These are phyloP conservation scores for Neomonachus schauinslandi DNA, from an alignment of 2,113 vertebrate genomes.

Conservation along the genomic window DNA sequence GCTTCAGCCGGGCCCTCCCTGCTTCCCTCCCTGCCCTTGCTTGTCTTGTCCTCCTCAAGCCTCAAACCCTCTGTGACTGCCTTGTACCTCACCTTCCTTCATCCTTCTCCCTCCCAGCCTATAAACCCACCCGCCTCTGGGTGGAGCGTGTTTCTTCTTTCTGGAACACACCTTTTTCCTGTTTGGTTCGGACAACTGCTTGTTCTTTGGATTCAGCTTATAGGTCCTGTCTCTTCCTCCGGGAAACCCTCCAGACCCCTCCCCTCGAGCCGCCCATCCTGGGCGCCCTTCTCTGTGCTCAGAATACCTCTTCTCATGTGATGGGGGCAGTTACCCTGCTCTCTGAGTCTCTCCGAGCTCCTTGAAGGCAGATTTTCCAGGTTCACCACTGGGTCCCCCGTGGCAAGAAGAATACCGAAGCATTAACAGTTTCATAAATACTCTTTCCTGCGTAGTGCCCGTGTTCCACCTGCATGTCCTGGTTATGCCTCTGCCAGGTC, in stretches of 20 bases:
- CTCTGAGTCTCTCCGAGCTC: not conserved
- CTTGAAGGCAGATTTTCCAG: too few relatives aligned
- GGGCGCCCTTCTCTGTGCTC: not conserved
- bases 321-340: fast-evolving
- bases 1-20: not conserved
- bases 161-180: not conserved
- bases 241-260: not conserved
- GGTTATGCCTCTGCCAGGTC: not conserved
- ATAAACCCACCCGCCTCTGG: not conserved
- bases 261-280: not conserved
- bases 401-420: fast-evolving
- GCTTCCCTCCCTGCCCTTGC: not conserved
- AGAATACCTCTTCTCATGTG: not conserved
- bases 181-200: not conserved
- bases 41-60: not conserved
- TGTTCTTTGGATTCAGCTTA: not conserved
- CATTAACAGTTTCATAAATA: fast-evolving
- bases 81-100: not conserved
- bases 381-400: not conserved
- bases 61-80: fast-evolving
- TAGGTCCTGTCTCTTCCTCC: not conserved
- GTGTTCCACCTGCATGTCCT: fast-evolving
- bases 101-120: not conserved
- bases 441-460: fast-evolving
- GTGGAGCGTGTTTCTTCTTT: not conserved